phyloP scores from a whole-genome alignment of 2,113 vertebrate species.

The Rhinolophus ferrumequinum region DNA sequence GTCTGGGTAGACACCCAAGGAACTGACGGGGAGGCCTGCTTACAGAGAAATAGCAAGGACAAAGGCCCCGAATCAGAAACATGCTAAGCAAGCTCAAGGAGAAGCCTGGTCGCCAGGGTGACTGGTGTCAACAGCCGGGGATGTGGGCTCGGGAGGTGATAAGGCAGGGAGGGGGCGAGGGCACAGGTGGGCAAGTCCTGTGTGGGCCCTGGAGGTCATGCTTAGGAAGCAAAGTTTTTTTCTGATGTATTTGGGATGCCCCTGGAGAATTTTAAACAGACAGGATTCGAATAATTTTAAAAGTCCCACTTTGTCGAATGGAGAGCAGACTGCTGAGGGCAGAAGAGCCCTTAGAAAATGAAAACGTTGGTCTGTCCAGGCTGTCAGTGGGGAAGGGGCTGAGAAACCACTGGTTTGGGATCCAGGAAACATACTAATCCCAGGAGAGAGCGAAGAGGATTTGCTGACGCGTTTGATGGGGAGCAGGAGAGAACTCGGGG shows the following conservation, averaged over 20 bases:
- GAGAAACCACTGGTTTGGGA: fast-evolving
- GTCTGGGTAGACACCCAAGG: fast-evolving
- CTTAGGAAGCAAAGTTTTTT: background rate
- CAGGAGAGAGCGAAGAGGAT: too few species aligned
- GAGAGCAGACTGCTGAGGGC: background rate
- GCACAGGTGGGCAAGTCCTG: fast-evolving
- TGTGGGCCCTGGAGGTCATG: fast-evolving
- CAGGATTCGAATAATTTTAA: fast-evolving
- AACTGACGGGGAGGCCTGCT: fast-evolving
- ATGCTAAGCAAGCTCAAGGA: too few species aligned
- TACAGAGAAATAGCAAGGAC: fast-evolving
- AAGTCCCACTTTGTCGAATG: background rate
- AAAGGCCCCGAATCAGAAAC: fast-evolving
- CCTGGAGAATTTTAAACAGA: background rate
- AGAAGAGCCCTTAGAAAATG: background rate
- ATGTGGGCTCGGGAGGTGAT: fast-evolving
- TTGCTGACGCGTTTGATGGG: fast-evolving
- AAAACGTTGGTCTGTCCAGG: fast-evolving
- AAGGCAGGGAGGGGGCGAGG: fast-evolving
- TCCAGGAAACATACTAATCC: fast-evolving
- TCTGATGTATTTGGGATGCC: background rate
- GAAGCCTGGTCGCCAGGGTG: fast-evolving
- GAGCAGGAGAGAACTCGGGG: too few species aligned
- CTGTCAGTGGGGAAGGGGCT: background rate
- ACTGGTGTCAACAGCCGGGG: too few species aligned